Evolutionary conservation across 1,140 invertebrate genomes (phyloP).

Genomic region (Melipona quadrifasciata): DNA sequence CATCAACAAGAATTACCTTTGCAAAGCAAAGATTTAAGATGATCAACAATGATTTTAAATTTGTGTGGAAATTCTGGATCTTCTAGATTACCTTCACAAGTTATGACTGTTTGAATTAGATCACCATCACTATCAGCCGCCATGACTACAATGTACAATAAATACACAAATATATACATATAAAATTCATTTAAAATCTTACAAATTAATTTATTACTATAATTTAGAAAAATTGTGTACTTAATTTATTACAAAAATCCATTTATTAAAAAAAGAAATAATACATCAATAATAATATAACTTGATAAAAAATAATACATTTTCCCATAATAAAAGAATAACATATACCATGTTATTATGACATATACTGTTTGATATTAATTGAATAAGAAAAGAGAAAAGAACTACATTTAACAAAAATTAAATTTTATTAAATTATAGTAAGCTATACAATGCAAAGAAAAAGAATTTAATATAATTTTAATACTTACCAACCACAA

Average conservation of each 20-base stretch:
- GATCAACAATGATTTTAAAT: constrained; percentile 86
- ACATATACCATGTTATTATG: background rate
- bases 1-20: constrained; percentile 82
- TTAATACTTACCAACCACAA: constrained; percentile 78
- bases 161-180: background rate
- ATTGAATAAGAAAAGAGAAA: background rate
- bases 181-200: background rate
- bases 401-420: background rate
- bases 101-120: constrained; percentile 88
- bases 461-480: constrained; percentile 18
- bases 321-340: background rate
- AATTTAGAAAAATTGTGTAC: background rate
- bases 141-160: constrained; percentile 82
- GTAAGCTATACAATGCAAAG: constrained; percentile 20
- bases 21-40: constrained; percentile 87
- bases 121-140: constrained; percentile 89
- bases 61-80: constrained; percentile 88
- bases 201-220: background rate
- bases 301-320: background rate
- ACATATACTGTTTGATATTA: background rate
- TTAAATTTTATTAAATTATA: background rate
- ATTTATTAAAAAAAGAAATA: no score
- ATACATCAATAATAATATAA: no score
- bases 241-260: background rate
- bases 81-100: constrained; percentile 90